phyloP scores from a whole-genome alignment of 2,797 vertebrate genomes.

The Mallotus villosus region DNA sequence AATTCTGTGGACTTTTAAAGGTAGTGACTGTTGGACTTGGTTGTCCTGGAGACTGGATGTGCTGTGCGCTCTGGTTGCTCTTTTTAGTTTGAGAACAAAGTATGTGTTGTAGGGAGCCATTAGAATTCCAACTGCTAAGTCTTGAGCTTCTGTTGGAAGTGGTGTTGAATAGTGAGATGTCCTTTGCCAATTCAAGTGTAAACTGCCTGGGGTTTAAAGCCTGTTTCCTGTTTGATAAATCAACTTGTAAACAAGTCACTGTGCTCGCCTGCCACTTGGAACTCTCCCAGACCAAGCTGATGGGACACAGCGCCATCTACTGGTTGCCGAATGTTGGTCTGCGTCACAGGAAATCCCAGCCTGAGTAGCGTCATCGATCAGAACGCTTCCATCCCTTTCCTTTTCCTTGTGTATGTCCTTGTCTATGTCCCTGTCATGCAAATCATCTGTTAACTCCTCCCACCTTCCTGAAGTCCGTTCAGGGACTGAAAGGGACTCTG shows the following conservation, averaged over 20 bases:
- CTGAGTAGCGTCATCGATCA: background rate
- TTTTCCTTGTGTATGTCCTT: background rate
- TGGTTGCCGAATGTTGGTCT: slow-evolving; percentile 33
- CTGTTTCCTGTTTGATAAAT: background rate
- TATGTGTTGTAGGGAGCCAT: background rate
- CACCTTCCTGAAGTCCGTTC: slow-evolving; percentile 22
- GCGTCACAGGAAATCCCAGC: background rate
- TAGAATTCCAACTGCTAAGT: background rate
- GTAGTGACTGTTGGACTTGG: background rate
- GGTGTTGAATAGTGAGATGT: background rate
- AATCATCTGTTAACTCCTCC: slow-evolving; percentile 43
- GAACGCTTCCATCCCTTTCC: slow-evolving; percentile 32
- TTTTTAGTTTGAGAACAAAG: background rate
- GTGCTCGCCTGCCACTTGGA: background rate
- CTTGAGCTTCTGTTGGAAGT: background rate
- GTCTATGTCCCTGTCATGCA: slow-evolving; percentile 22
- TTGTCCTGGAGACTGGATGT: background rate
- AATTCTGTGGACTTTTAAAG: background rate
- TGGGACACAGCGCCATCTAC: slow-evolving; percentile 33
- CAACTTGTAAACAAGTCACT: background rate
- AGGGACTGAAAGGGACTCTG: background rate
- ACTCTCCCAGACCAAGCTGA: background rate
- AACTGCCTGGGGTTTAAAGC: background rate
- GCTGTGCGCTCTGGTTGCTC: background rate
- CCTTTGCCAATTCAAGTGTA: background rate